phyloP scores from a whole-genome alignment of 2,797 vertebrate genomes.

The Brachyalestes nurse region DNA sequence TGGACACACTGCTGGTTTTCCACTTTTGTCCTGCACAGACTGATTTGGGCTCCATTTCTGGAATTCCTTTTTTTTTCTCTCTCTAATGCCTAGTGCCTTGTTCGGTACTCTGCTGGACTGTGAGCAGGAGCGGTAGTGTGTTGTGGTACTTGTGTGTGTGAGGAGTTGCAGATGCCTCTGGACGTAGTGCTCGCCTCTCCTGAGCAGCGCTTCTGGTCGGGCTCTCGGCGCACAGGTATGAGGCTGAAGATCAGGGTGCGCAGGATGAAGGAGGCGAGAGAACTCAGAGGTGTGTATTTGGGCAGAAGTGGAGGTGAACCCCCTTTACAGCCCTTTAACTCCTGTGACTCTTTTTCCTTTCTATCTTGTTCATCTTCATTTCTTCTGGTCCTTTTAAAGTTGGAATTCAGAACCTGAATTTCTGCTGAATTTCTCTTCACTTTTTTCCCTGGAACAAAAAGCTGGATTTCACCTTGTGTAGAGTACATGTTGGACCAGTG shows the following conservation, averaged over 20 bases:
- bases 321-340: not conserved
- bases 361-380: not conserved
- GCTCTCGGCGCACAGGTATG: constrained; percentile 85
- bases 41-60: not conserved
- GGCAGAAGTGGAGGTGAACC: not conserved
- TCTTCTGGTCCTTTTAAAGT: not conserved
- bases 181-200: constrained; percentile 84
- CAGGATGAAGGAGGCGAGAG: constrained; percentile 88
- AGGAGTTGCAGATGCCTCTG: constrained; percentile 81
- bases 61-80: not conserved
- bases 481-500: not conserved
- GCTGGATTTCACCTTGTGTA: not conserved
- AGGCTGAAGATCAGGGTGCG: constrained; percentile 92
- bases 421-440: too few species aligned
- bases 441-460: not conserved
- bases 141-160: constrained; percentile 28
- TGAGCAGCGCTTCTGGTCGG: constrained; percentile 86
- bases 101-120: constrained; percentile 14
- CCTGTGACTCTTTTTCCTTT: not conserved
- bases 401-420: too few species aligned
- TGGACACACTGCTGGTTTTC: constrained; percentile 53
- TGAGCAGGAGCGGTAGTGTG: constrained; percentile 18
- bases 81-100: constrained; percentile 1
- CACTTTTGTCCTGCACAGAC: constrained; percentile 2
- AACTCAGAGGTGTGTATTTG: constrained; percentile 86